These are phyloP conservation scores for Calidris pygmaea DNA, from an alignment of 2,113 vertebrate genomes.

Conservation along the genomic window DNA sequence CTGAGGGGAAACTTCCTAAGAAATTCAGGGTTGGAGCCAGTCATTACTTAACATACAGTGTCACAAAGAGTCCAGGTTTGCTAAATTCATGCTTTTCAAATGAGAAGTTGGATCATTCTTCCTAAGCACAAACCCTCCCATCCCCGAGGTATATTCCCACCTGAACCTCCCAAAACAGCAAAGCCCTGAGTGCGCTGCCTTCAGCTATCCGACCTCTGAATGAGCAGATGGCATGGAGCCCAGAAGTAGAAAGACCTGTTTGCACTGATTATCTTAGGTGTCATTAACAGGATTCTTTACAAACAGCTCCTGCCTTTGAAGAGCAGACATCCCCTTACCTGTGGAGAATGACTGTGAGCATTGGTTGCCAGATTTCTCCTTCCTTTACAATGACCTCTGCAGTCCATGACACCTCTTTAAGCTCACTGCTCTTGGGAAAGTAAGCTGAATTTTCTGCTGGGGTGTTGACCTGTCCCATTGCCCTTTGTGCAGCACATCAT, in stretches of 20 bases:
- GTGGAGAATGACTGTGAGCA: background rate
- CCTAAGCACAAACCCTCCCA: background rate
- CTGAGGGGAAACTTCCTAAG: background rate
- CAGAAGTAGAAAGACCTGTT: slow-evolving; percentile 66
- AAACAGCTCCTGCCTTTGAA: slow-evolving; percentile 22
- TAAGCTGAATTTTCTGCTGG: background rate
- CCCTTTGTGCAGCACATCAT: background rate
- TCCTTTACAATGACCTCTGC: background rate
- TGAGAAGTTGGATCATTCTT: background rate
- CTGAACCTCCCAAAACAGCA: slow-evolving; percentile 1
- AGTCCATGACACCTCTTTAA: background rate
- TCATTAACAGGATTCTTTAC: slow-evolving; percentile 46
- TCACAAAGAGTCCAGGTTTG: background rate
- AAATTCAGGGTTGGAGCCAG: background rate
- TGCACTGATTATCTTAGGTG: slow-evolving; percentile 29
- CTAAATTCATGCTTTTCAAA: slow-evolving; percentile 1
- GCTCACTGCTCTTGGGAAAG: background rate
- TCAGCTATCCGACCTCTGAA: slow-evolving; percentile 3
- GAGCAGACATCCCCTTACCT: background rate
- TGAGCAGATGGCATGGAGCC: slow-evolving; percentile 31
- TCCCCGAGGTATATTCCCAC: slow-evolving; percentile 24
- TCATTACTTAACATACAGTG: background rate
- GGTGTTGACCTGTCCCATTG: background rate
- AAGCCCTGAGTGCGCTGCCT: background rate
- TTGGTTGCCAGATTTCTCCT: background rate